Evolutionary conservation across 1,140 invertebrate species (phyloP), one percentile per base, ranked within the genome.

Genomic region (Halesus radiatus): DNA sequence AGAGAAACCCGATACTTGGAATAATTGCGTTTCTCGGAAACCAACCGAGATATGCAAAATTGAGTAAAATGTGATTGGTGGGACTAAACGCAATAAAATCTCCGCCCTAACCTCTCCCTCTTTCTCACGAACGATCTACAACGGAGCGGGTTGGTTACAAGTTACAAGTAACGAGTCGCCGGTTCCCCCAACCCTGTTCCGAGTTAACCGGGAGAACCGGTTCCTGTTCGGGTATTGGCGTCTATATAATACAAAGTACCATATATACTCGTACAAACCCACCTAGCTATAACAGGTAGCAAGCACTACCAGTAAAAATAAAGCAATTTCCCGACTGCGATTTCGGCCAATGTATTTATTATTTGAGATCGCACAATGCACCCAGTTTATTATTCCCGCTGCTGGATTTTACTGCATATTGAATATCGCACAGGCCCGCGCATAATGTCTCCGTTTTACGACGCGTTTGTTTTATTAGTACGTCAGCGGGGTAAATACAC

Each of bases 391-490:
- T 32, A 66, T 29, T 15, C 23, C n/a, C 10, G 68, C 22, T 72
- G 52, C 53, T 70, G 66, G 66, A n/a, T 70, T 70, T 70, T 72
- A 72, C 45, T 72, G 68, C 68, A 72, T 72, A 72, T 72, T 53
- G 68, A 72, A 72, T 72, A 72, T 72, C 68, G 68, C 68, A 72
- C 68, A 50, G 45, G 26, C 68, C 52, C 45, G 45, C 18, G 66
- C 13, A 45, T 52, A 70, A 70, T 50, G 54, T 52, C 37, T 13
- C 68, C 68, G 50, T 22, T 72, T 72, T 72, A 72, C 68, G 68
- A 72, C 23, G 23, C 37, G 52, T 26, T 72, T 53, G 45, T 72
- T 23, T 72, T 72, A 72, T 52, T 72, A 26, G 20, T 53, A 20
- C 68, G 50, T 26, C 68, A 52, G 3, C 32, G 22, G 66, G 32